Evolutionary conservation across 2,888 invertebrate species (phyloP).

Genomic region (Apoda limacodes): DNA sequence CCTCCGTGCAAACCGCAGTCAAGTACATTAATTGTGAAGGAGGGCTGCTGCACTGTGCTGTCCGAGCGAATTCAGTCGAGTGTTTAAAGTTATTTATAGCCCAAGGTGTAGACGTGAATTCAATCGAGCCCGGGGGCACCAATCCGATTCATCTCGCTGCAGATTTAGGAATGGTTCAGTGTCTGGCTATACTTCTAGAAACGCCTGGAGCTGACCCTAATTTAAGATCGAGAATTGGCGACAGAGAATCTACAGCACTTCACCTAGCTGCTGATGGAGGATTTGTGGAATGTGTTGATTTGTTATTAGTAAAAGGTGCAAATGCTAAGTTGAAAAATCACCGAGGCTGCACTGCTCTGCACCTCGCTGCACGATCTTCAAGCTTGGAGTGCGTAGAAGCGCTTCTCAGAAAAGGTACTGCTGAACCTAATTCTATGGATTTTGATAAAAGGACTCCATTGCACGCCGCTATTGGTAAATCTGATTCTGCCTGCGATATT

Average conservation of each 20-base stretch:
- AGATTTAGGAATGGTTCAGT: slow-evolving; percentile 81
- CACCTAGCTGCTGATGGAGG: slow-evolving; percentile 92
- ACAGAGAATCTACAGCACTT: slow-evolving; percentile 81
- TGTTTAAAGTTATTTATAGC: slow-evolving; percentile 81
- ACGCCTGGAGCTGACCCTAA: slow-evolving; percentile 79
- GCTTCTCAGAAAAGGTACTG: slow-evolving; percentile 78
- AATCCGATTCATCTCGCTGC: slow-evolving; percentile 86
- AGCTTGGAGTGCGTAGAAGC: slow-evolving; percentile 85
- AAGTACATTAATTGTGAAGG: slow-evolving; percentile 77
- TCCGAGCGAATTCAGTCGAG: slow-evolving; percentile 84
- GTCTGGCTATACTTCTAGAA: slow-evolving; percentile 79
- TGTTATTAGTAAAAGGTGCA: slow-evolving; percentile 79
- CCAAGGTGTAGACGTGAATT: slow-evolving; percentile 81
- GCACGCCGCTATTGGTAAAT: slow-evolving; percentile 88
- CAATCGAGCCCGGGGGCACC: slow-evolving; percentile 79
- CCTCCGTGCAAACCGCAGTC: slow-evolving; percentile 76
- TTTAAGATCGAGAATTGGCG: slow-evolving; percentile 75
- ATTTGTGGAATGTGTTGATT: slow-evolving; percentile 82
- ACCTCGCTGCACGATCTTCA: slow-evolving; percentile 84
- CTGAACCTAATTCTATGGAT: slow-evolving; percentile 84
- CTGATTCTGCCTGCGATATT: slow-evolving; percentile 83
- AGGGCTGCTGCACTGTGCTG: slow-evolving; percentile 86
- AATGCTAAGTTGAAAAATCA: slow-evolving; percentile 80
- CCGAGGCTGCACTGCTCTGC: slow-evolving; percentile 86
- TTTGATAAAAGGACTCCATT: slow-evolving; percentile 84